These are phyloP conservation scores for Nylanderia fulva DNA, from an alignment of 1,140 invertebrate species.

Conservation along the genomic window DNA sequence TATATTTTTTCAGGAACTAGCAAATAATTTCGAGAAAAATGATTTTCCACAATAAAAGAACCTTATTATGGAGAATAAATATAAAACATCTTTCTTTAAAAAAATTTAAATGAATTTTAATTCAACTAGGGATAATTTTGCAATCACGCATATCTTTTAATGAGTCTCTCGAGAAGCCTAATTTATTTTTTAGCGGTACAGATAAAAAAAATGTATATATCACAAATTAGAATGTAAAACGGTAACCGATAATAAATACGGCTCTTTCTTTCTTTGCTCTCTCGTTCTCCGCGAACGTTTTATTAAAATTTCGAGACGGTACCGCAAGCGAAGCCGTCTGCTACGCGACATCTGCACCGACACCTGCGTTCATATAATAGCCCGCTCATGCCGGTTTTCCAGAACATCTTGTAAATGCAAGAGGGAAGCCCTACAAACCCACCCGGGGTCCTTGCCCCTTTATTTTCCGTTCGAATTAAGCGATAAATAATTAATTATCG, in stretches of 20 bases:
- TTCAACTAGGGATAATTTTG: no score
- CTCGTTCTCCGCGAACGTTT: constrained; percentile 5
- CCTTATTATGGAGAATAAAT: no score
- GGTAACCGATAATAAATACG: constrained; percentile 15
- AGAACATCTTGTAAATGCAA: constrained; percentile 68
- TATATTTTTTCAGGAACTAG: no score
- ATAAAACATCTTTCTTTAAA: no score
- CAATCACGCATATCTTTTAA: no score
- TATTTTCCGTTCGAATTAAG: constrained; percentile 32
- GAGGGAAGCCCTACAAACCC: constrained; percentile 8
- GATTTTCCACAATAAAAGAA: no score
- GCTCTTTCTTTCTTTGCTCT: neutral
- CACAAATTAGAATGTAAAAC: no score
- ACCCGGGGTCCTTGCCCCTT: constrained; percentile 38
- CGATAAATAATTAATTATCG: no score
- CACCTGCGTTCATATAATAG: constrained; percentile 76
- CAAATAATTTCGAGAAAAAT: no score
- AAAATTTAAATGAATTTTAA: no score
- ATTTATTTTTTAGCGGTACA: no score
- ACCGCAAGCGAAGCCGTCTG: constrained; percentile 62
- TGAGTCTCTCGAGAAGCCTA: no score
- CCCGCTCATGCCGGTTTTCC: constrained; percentile 50
- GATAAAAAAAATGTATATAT: neutral
- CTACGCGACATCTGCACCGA: constrained; percentile 75
- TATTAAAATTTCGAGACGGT: constrained; percentile 67